A percentile compares a stretch with the other conserved stretches of the same genome.
Conservation (phyloP, 2,797 vertebrate species). For the Lithobates sylvaticus region DNA sequence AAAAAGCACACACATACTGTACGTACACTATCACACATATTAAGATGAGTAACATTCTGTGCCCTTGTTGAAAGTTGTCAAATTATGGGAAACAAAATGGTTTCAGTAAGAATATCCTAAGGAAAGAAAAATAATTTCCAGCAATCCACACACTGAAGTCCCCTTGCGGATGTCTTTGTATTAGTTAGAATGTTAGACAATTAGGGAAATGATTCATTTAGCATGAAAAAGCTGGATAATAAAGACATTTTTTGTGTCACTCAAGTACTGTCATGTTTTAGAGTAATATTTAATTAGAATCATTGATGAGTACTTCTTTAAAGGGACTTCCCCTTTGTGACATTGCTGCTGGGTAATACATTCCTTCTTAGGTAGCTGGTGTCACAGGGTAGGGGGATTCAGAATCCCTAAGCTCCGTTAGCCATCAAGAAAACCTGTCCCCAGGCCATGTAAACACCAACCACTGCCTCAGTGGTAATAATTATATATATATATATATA, state of each 20-base stretch:
- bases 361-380: background rate
- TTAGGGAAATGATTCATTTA: constrained; percentile 50
- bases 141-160: constrained; percentile 33
- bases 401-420: background rate
- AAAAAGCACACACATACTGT: background rate
- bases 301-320: no score
- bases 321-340: background rate
- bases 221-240: constrained; percentile 41
- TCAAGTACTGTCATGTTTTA: constrained; percentile 17
- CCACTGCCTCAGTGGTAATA: background rate
- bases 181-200: constrained; percentile 52
- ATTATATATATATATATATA: no score
- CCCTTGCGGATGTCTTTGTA: constrained; percentile 38
- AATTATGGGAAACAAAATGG: background rate
- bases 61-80: background rate
- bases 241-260: constrained; percentile 33
- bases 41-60: background rate
- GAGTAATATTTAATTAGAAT: no score
- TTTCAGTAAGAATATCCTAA: constrained; percentile 20
- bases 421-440: no score
- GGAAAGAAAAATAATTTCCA: constrained; percentile 48
- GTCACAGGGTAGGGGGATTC: background rate
- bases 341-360: background rate
- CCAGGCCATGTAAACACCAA: background rate
- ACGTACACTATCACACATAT: background rate